A percentile compares a stretch with the other conserved stretches of the same genome.
These are phyloP conservation scores for Actinernus sp. DNA, from an alignment of 92 coral and sea anemone species.

Conservation along the genomic window DNA sequence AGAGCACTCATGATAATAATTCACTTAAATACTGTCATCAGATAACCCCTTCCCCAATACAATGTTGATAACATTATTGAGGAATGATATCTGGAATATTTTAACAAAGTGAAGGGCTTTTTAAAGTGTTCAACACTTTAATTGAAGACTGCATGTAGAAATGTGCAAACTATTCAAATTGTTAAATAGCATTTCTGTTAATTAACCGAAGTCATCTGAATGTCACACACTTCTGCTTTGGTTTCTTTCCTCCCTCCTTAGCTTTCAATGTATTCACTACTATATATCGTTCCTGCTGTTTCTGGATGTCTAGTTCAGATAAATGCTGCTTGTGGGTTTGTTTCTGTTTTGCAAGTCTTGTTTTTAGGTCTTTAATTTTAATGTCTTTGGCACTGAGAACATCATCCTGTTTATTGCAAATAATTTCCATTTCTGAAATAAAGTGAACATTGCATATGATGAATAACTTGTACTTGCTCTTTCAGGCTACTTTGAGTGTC, in stretches of 20 bases:
- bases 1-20: no score
- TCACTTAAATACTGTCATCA: no score
- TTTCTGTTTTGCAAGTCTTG: conserved; percentile 85
- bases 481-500: no score
- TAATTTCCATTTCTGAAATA: conserved; percentile 88
- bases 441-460: no score
- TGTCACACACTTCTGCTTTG: conserved; percentile 67
- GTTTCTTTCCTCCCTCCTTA: conserved; percentile 45
- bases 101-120: no score
- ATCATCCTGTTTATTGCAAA: conserved; percentile 93
- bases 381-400: conserved; percentile 92
- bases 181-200: not conserved
- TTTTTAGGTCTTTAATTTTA: conserved; percentile 89
- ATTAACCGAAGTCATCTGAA: conserved; percentile 51
- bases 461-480: no score
- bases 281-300: conserved; percentile 93
- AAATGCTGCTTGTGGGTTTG: conserved; percentile 86
- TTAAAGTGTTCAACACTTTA: no score
- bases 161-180: no score
- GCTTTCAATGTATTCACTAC: conserved; percentile 69
- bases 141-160: no score
- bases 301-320: conserved; percentile 89
- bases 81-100: no score
- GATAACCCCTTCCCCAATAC: no score
- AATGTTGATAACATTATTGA: no score